Base-by-base conservation (phyloP, 2,797 vertebrate genomes). In the Anisognathus igniventris region DNA sequence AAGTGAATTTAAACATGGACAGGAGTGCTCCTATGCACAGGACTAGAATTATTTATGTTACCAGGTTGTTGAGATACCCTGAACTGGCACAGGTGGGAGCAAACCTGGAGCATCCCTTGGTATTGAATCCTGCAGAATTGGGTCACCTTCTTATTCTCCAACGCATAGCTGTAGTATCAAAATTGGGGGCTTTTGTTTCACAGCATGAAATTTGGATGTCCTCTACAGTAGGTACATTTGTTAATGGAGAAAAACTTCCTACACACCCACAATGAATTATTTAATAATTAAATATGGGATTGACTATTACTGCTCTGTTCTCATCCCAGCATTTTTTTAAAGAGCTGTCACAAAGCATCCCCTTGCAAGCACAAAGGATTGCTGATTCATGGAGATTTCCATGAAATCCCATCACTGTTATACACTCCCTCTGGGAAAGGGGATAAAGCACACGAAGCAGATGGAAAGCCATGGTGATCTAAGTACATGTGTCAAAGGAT, bases 331-430 rank as follows among this genome's bases (percentile, higher is more conserved):
- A 5, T 45, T 35, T 67, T 66, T 30, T 35, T 28, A 13, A 54
- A 42, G 40, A 8, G 12, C 13, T 10, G 5, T 6, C 28, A 9
- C 14, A 4, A 4, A 62, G 6, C 25, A 7, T 44, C 30, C 15
- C 7, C 18, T 23, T 57, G 25, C 7, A 37, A 19, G 18, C 48
- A 40, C 16, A 30, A 47, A 28, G 10, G 68, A 31, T 58, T 33
- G 33, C 68, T 64, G 27, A 19, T 39, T 13, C 54, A 9, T 27
- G 44, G 51, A 58, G 51, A 51, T 56, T 72, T 80, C 60, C 27
- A 11, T 84, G 15, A 45, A 58, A 14, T 15, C 11, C 5, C 7
- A 5, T 27, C 0, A 0, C 35, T 60, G 8, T 54, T 50, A 18
- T 11, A 23, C 75, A 39, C 7, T 21, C 20, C n/a, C 10, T 56